Conservation (phyloP, 2,113 vertebrate species). For the Trichomycterus rosablanca region DNA sequence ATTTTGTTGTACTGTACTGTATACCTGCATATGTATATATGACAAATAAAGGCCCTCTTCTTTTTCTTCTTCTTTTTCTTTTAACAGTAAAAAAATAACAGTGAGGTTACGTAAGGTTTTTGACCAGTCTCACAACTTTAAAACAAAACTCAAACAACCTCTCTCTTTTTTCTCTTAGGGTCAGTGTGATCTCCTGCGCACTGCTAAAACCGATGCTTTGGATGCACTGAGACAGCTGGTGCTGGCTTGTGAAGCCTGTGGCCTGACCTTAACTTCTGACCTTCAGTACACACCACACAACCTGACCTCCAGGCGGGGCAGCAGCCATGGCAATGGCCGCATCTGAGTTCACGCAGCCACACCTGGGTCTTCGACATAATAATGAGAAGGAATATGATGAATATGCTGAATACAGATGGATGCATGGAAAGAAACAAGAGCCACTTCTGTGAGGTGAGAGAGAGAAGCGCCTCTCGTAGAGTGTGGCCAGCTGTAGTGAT, state of each 20-base stretch:
- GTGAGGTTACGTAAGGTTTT: background rate
- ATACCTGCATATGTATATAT: too few species aligned
- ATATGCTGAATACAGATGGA: conserved; percentile 7
- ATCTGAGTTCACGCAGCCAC: conserved; percentile 50
- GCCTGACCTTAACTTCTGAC: conserved; percentile 70
- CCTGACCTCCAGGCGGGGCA: conserved; percentile 51
- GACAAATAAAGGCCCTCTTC: too few species aligned
- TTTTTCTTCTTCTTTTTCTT: too few species aligned
- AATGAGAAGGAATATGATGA: background rate
- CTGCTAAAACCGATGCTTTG: conserved; percentile 84
- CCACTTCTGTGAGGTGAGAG: background rate
- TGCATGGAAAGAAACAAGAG: background rate
- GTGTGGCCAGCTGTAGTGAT: too few species aligned
- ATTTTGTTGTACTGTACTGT: too few species aligned
- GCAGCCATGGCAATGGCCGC: conserved; percentile 67
- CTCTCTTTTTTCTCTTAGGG: conserved; percentile 68
- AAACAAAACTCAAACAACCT: conserved; percentile 18
- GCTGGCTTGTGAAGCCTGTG: conserved; percentile 84
- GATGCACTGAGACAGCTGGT: conserved; percentile 94
- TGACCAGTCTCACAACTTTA: background rate
- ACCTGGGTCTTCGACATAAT: background rate
- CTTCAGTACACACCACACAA: conserved; percentile 60
- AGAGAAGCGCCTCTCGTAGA: background rate
- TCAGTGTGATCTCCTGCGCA: conserved; percentile 89
- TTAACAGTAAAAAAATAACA: too few species aligned